Evolutionary conservation across 2,888 invertebrate genomes (phyloP).

Genomic region (Ochlodes sylvanus): DNA sequence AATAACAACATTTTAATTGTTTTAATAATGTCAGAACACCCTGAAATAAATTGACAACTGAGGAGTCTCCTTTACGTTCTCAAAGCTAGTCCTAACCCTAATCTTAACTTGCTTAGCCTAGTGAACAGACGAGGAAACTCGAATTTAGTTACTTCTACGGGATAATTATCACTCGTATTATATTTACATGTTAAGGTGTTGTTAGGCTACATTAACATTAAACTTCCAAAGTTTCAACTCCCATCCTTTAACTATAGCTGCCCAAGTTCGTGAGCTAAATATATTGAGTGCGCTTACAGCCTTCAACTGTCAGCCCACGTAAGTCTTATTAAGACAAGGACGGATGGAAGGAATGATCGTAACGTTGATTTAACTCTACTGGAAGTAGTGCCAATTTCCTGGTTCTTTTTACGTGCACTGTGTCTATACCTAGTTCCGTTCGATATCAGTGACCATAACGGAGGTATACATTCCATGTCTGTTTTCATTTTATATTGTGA

Average conservation of each 20-base stretch:
- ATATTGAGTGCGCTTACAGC: conserved; percentile 22
- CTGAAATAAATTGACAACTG: no score
- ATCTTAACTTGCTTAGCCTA: neutral
- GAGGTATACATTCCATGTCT: no score
- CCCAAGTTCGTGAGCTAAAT: conserved; percentile 26
- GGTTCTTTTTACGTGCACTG: neutral
- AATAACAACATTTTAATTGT: no score
- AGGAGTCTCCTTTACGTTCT: no score
- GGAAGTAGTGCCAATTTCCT: conserved; percentile 13
- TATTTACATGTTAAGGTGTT: neutral
- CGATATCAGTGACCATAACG: no score
- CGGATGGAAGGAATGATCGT: conserved; percentile 31
- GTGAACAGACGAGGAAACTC: neutral
- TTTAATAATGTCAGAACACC: no score
- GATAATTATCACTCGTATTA: neutral
- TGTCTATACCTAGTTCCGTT: no score
- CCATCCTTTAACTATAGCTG: conserved; percentile 28
- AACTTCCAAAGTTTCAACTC: neutral
- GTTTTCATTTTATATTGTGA: no score
- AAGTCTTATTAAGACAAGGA: conserved; percentile 35
- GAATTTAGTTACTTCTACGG: neutral
- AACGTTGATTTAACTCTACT: conserved; percentile 24
- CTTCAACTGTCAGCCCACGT: conserved; percentile 25
- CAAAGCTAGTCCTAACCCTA: no score
- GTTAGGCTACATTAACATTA: neutral